Evolutionary conservation across 2,797 vertebrate species (phyloP).

Genomic region (Loris lydekkerianus): DNA sequence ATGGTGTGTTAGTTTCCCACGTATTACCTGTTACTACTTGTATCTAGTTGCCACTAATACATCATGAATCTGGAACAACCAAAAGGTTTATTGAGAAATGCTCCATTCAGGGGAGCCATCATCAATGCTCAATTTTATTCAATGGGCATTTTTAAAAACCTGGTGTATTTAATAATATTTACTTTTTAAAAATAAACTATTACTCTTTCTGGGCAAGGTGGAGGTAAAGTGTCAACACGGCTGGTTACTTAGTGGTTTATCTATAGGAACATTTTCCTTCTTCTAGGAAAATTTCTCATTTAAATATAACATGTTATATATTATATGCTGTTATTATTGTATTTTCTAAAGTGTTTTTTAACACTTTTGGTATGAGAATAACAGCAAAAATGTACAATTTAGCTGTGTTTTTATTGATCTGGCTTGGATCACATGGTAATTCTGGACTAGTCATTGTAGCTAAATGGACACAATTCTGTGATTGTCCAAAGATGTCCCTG

Average conservation of each 20-base stretch:
- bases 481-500: neutral
- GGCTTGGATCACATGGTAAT: neutral
- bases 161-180: neutral
- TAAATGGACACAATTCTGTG: neutral
- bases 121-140: neutral
- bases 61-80: neutral
- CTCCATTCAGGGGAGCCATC: neutral
- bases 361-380: neutral
- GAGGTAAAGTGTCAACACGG: neutral
- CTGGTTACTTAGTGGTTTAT: neutral
- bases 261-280: neutral
- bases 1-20: neutral
- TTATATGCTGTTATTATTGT: neutral
- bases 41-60: neutral
- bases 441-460: neutral
- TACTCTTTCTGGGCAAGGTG: neutral
- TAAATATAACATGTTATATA: neutral
- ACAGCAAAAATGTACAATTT: neutral
- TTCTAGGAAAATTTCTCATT: neutral
- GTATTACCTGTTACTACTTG: neutral
- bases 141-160: neutral
- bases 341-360: too few relatives aligned
- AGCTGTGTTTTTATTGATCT: neutral
- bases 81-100: neutral
- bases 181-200: neutral